A percentile compares a stretch with the other conserved stretches of the same genome.
Conservation (phyloP, 2,888 invertebrate species). For the Zelleria hepariella region DNA sequence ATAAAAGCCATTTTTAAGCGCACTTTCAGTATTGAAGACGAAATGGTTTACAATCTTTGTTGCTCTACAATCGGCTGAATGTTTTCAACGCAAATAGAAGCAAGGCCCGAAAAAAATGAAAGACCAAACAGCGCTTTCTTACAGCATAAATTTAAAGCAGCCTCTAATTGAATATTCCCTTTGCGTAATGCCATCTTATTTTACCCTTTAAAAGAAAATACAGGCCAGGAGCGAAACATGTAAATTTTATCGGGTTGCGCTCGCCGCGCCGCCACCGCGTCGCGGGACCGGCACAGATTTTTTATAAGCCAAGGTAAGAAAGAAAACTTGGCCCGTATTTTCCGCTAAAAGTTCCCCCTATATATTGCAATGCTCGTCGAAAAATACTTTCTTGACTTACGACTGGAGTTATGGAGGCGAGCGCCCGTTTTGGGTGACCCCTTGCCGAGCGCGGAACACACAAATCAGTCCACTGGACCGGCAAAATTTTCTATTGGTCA, state of each 20-base stretch:
- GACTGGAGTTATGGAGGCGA: conserved; percentile 53
- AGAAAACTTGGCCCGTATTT: conserved; percentile 65
- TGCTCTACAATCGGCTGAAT: background rate
- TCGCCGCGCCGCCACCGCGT: conserved; percentile 42
- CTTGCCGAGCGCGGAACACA: conserved; percentile 27
- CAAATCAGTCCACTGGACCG: conserved; percentile 42
- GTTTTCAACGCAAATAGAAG: background rate
- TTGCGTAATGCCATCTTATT: conserved; percentile 63
- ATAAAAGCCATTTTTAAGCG: background rate
- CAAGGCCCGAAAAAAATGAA: conserved; percentile 16
- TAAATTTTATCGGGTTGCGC: conserved; percentile 67
- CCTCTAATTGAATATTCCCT: conserved; percentile 69
- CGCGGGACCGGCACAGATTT: conserved; percentile 48
- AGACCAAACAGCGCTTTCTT: conserved; percentile 27
- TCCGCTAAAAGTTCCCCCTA: conserved; percentile 51
- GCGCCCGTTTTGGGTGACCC: conserved; percentile 32
- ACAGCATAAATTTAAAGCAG: conserved; percentile 54
- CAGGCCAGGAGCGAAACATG: conserved; percentile 63
- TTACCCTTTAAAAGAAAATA: conserved; percentile 70
- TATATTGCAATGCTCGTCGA: conserved; percentile 50
- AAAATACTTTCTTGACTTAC: conserved; percentile 63
- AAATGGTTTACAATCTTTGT: background rate
- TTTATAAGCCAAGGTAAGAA: conserved; percentile 51
- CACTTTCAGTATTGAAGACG: background rate
- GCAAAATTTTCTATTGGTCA: conserved; percentile 30